Conservation (phyloP, 2,888 invertebrate species). For the Unio pictorum region DNA sequence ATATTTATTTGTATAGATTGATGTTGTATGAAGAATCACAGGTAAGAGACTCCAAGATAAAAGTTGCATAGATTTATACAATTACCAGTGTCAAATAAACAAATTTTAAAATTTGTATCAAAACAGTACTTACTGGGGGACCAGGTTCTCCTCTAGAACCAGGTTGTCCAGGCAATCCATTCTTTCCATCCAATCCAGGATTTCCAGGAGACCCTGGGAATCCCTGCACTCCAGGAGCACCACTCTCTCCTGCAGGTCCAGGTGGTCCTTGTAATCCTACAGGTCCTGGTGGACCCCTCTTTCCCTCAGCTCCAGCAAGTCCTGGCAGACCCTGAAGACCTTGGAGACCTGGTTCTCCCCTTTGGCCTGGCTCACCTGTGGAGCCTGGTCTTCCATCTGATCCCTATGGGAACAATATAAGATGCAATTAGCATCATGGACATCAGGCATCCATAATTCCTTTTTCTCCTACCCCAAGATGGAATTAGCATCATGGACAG, state of each 20-base stretch:
- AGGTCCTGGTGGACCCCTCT: constrained; percentile 75
- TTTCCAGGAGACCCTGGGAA: constrained; percentile 33
- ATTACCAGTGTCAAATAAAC: too few relatives aligned
- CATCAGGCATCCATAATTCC: not conserved
- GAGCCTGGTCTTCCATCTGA: constrained; percentile 74
- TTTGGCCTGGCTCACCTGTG: constrained; percentile 51
- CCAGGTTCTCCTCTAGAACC: not conserved
- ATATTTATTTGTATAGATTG: too few relatives aligned
- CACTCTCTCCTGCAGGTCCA: constrained; percentile 64
- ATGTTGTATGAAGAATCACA: too few relatives aligned
- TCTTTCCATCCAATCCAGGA: constrained; percentile 7
- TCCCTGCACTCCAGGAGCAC: constrained; percentile 53
- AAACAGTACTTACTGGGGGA: not conserved
- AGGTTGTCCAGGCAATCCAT: constrained; percentile 7
- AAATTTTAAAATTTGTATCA: too few relatives aligned
- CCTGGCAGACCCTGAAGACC: constrained; percentile 56
- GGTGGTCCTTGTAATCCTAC: constrained; percentile 73
- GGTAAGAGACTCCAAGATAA: too few relatives aligned
- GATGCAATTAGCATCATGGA: not conserved
- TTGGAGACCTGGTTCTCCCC: constrained; percentile 53
- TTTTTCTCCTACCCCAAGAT: not conserved
- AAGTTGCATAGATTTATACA: too few relatives aligned
- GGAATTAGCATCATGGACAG: not conserved
- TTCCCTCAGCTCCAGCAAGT: constrained; percentile 74
- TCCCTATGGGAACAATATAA: constrained; percentile 74